These are phyloP conservation scores for Drosophila robusta DNA, from an alignment of 2,888 invertebrate genomes.

Conservation along the genomic window DNA sequence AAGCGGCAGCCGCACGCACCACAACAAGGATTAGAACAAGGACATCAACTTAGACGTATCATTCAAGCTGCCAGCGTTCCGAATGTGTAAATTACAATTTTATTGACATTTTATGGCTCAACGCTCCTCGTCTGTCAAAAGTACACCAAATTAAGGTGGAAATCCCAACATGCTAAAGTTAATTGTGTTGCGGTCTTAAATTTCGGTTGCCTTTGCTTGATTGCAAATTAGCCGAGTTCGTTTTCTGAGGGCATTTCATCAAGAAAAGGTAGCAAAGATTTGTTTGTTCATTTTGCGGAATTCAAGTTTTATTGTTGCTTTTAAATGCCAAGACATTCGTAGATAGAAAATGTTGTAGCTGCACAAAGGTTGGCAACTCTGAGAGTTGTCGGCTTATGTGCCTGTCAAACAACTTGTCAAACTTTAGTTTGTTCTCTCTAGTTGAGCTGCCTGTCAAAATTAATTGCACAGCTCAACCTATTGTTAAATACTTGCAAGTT, in stretches of 20 bases:
- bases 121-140: slow-evolving; percentile 7
- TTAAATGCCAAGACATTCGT: too few relatives aligned
- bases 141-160: slow-evolving; percentile 5
- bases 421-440: not conserved
- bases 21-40: slow-evolving; percentile 50
- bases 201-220: slow-evolving; percentile 10
- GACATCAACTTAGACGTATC: slow-evolving; percentile 32
- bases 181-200: slow-evolving; percentile 12
- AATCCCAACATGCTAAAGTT: slow-evolving; percentile 22
- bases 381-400: not conserved
- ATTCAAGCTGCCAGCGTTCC: slow-evolving; percentile 15
- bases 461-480: not conserved
- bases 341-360: too few relatives aligned
- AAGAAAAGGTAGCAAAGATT: not conserved
- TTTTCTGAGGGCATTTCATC: not conserved
- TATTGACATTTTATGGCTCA: slow-evolving; percentile 51
- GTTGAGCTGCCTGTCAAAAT: not conserved
- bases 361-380: not conserved
- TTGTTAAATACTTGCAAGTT: not conserved
- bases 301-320: not conserved
- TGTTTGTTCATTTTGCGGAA: not conserved
- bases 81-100: slow-evolving; percentile 59
- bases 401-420: not conserved
- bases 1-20: slow-evolving; percentile 43
- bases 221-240: slow-evolving; percentile 16